Evolutionary conservation across 1,140 invertebrate species (phyloP), one percentile per base, ranked within the genome.

Genomic region (Drosophila lacertosa): DNA sequence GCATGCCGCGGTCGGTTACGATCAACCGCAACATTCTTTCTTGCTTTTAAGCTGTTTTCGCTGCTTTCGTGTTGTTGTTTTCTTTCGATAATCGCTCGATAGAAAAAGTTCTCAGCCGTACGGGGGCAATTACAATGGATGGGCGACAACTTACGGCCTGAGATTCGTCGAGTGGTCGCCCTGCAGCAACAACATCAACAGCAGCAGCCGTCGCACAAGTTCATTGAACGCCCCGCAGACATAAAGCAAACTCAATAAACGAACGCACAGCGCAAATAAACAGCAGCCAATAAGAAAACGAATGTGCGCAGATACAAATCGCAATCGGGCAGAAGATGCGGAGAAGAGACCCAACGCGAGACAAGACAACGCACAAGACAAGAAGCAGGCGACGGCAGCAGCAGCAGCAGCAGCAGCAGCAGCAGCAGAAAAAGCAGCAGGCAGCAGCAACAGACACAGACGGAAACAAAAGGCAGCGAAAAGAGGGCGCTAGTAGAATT

Each of bases 211-310:
- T 9, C 20, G 42, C 45, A 40, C 37, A 79, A 86, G 82, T 88
- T 86, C 82, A 86, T 78, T 86, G 82, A 88, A 86, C 82, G 81
- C 51, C 81, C 37, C 45, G 69, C 81, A 84, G 69, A 72, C 68
- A 66, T 72, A 72, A 75, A 68, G 57, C 69, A 75, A 88, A 88
- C 81, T 86, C 81, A 86, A 86, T 86, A 86, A 86, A 79, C 77
- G 81, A 86, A 86, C 81, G 68, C 77, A 66, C 59, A 66, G 69
- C 70, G 73, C 81, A 84, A 84, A 84, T 84, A 84, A 84, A 86
- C 81, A 84, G 73, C 82, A 88, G 81, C 74, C 82, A 88, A 88
- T 86, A 88, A 86, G 81, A 89, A 80, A 75, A 71, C 70, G 66
- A 75, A 66, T 88, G 57, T 88, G 57, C 44, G 40, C 54, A 80